A percentile compares a stretch with the other conserved stretches of the same genome.
Conservation (phyloP, 1,140 invertebrate species). For the Melitaea cinxia region DNA sequence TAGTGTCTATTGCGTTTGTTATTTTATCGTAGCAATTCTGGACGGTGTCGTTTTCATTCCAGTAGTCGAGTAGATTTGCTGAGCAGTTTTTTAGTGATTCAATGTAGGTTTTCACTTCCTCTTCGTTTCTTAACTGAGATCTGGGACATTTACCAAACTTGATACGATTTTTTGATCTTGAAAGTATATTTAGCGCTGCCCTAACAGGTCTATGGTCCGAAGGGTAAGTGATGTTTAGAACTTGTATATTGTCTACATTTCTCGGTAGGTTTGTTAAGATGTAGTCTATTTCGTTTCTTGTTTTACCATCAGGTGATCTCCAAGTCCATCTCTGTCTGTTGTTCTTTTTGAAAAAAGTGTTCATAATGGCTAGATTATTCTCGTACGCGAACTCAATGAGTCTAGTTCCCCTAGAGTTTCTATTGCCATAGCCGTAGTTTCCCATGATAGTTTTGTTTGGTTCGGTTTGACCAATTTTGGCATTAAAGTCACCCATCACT, state of each 20-base stretch:
- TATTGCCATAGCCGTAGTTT: constrained; percentile 29
- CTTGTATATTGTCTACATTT: constrained; percentile 19
- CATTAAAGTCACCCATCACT: constrained; percentile 40
- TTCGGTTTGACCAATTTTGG: constrained; percentile 16
- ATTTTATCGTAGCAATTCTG: no score
- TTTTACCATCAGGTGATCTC: constrained; percentile 32
- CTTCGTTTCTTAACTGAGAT: no score
- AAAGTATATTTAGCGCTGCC: background rate
- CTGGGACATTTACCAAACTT: no score
- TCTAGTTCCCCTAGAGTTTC: constrained; percentile 34
- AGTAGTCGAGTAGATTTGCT: constrained; percentile 3
- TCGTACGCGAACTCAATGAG: constrained; percentile 34
- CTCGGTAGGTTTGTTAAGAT: constrained; percentile 30
- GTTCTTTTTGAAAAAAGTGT: constrained; percentile 38
- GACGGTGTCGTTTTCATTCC: no score
- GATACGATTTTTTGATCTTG: no score
- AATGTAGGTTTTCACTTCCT: no score
- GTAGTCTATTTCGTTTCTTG: constrained; percentile 37
- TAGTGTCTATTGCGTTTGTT: no score
- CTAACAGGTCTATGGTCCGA: constrained; percentile 17
- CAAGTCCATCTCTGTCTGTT: constrained; percentile 32
- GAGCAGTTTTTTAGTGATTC: background rate
- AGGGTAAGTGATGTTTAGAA: constrained; percentile 27
- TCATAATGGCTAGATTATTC: constrained; percentile 35
- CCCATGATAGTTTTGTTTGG: background rate